These are phyloP conservation scores for Oconnorella tubifera DNA, from an alignment of 2,888 invertebrate genomes.

Conservation along the genomic window DNA sequence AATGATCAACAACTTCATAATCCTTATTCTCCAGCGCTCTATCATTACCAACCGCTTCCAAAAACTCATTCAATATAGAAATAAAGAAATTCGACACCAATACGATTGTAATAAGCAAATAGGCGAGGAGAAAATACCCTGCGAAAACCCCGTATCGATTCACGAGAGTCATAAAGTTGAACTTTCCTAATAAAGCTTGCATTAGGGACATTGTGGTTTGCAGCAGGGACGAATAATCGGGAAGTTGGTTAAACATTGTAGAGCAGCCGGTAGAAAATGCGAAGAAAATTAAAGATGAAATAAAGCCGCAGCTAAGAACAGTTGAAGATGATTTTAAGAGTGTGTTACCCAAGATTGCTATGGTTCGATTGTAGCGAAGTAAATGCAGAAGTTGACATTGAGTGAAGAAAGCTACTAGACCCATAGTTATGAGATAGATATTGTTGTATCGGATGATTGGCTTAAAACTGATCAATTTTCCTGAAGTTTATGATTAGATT, in stretches of 20 bases:
- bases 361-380: slow-evolving; percentile 21
- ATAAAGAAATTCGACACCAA: slow-evolving; percentile 21
- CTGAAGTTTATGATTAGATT: too few species aligned
- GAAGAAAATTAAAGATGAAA: neutral
- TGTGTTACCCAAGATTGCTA: slow-evolving; percentile 11
- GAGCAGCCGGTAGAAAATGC: slow-evolving; percentile 8
- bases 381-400: slow-evolving; percentile 19
- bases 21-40: neutral
- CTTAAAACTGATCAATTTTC: slow-evolving; percentile 8
- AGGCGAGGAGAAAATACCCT: slow-evolving; percentile 12
- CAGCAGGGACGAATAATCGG: slow-evolving; percentile 6
- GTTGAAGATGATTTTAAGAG: neutral
- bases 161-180: slow-evolving; percentile 12
- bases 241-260: neutral
- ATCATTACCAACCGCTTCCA: slow-evolving; percentile 11
- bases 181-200: slow-evolving; percentile 15
- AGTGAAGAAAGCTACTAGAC: slow-evolving; percentile 15
- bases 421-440: slow-evolving; percentile 8
- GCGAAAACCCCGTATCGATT: slow-evolving; percentile 4
- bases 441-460: slow-evolving; percentile 13
- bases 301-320: slow-evolving; percentile 3
- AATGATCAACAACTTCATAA: slow-evolving; percentile 17
- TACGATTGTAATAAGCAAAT: slow-evolving; percentile 17
- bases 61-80: slow-evolving; percentile 17
- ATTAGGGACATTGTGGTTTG: slow-evolving; percentile 5